These are phyloP conservation scores for Microdon myrmicae DNA, from an alignment of 2,888 invertebrate species.

Conservation along the genomic window DNA sequence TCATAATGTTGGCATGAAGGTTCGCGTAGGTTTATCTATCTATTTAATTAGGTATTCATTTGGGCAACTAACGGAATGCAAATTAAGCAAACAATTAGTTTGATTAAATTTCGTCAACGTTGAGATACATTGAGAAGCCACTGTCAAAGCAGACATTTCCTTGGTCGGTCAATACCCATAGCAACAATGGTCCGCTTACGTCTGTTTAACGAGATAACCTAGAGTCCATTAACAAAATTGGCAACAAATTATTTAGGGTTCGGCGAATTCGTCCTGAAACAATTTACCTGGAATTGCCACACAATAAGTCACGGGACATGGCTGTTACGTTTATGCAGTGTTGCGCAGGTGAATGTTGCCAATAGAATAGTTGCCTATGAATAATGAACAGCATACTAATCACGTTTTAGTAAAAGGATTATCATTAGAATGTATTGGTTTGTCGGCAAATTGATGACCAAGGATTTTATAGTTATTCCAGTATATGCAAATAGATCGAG, in stretches of 20 bases:
- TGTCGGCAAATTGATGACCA: too few species aligned
- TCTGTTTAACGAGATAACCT: conserved; percentile 14
- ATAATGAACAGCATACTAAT: conserved; percentile 14
- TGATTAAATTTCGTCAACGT: conserved; percentile 61
- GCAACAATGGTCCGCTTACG: too few species aligned
- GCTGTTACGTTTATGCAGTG: neutral
- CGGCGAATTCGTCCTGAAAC: conserved; percentile 8
- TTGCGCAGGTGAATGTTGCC: neutral
- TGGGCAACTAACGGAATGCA: conserved; percentile 60
- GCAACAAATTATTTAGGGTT: conserved; percentile 33
- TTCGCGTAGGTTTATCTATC: too few species aligned
- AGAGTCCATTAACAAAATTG: conserved; percentile 44
- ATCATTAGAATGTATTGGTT: too few species aligned
- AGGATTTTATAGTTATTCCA: too few species aligned
- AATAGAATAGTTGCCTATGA: neutral
- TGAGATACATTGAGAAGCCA: neutral
- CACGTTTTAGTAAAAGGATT: too few species aligned
- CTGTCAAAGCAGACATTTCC: too few species aligned
- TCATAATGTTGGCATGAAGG: too few species aligned
- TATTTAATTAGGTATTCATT: conserved; percentile 65
- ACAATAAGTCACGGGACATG: conserved; percentile 12
- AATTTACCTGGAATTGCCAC: conserved; percentile 35
- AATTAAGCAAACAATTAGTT: conserved; percentile 66
- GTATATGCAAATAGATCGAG: too few species aligned
- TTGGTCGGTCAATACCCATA: too few species aligned